A percentile compares a stretch with the other conserved stretches of the same genome.
Conservation (phyloP, 1,140 invertebrate species). For the Scaptomyza pallida region DNA sequence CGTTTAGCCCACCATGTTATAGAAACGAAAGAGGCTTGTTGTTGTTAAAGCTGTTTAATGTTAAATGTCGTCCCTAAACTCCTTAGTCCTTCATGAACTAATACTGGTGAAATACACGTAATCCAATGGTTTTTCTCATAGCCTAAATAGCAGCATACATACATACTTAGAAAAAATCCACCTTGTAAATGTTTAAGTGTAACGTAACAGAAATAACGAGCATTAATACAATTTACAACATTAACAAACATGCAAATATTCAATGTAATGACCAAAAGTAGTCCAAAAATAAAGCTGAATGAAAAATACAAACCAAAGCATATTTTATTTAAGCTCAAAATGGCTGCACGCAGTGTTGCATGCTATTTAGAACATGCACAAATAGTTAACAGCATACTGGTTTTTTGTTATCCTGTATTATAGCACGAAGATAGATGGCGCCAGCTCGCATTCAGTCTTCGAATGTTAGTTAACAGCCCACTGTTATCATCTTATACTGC, state of each 20-base stretch:
- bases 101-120: neutral
- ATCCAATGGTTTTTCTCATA: constrained; percentile 40
- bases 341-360: too few species aligned
- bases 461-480: neutral
- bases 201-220: constrained; percentile 14
- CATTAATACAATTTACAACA: constrained; percentile 19
- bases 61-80: neutral
- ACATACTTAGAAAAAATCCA: constrained; percentile 1
- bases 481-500: neutral
- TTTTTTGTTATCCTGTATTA: too few species aligned
- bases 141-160: constrained; percentile 1
- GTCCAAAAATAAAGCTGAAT: constrained; percentile 36
- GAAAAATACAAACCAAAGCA: neutral
- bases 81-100: neutral
- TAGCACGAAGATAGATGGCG: too few species aligned
- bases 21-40: constrained; percentile 10
- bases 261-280: constrained; percentile 41
- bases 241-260: constrained; percentile 18
- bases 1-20: neutral
- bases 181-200: constrained; percentile 31
- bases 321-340: too few species aligned
- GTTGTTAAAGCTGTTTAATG: constrained; percentile 40
- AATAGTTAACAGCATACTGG: too few species aligned
- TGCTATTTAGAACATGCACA: neutral
- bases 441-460: too few species aligned